phyloP scores from a whole-genome alignment of 2,797 vertebrate genomes.

The Hippopotamyrus pictus region DNA sequence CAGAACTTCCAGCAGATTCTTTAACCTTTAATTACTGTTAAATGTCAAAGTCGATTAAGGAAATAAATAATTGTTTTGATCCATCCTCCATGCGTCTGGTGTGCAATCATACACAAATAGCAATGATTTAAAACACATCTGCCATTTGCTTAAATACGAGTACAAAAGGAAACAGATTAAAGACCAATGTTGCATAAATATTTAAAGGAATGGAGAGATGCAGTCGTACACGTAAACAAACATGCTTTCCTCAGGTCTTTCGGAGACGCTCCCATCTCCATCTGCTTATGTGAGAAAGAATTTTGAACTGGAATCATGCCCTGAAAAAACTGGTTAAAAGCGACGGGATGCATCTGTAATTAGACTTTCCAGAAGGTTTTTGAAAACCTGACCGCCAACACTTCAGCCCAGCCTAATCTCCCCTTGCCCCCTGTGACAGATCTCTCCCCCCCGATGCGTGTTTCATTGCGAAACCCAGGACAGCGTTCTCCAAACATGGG shows the following conservation, averaged over 20 bases:
- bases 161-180: slow-evolving; percentile 19
- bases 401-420: not conserved
- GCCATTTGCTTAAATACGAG: slow-evolving; percentile 11
- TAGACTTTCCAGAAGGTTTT: not conserved
- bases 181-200: slow-evolving; percentile 15
- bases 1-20: slow-evolving; percentile 2
- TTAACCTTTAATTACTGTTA: slow-evolving; percentile 19
- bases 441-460: no score
- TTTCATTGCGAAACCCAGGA: not conserved
- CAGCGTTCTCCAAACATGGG: slow-evolving; percentile 24
- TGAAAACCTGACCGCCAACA: not conserved
- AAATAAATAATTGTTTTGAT: slow-evolving; percentile 21
- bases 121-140: slow-evolving; percentile 13
- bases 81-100: slow-evolving; percentile 16
- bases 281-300: not conserved
- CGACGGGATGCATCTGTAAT: not conserved
- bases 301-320: not conserved
- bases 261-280: not conserved
- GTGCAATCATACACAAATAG: slow-evolving; percentile 19
- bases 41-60: slow-evolving; percentile 9
- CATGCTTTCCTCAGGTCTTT: not conserved
- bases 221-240: not conserved
- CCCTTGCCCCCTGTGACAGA: not conserved
- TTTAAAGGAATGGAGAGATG: not conserved
- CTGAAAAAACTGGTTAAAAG: slow-evolving; percentile 2